Conservation (phyloP, 1,140 invertebrate species). For the Drosophila pruinosa region DNA sequence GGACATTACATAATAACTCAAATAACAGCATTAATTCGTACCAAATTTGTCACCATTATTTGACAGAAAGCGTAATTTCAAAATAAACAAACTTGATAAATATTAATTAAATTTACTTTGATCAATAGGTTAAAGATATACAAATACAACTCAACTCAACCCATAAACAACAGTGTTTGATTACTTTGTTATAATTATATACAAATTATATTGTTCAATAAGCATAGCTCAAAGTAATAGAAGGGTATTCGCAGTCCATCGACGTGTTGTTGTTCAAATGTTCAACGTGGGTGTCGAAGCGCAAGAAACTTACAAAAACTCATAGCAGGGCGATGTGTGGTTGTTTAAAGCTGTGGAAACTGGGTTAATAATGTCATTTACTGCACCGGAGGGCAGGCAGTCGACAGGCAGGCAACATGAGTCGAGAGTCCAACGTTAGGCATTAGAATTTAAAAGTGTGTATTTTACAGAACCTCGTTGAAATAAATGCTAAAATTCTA, state of each 20-base stretch:
- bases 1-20: too few relatives aligned
- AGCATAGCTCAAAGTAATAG: neutral
- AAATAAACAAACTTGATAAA: too few relatives aligned
- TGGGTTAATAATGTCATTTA: conserved; percentile 80
- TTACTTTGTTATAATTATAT: too few relatives aligned
- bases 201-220: too few relatives aligned
- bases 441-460: conserved; percentile 51
- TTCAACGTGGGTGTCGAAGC: conserved; percentile 69
- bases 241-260: conserved; percentile 8
- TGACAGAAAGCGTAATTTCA: too few relatives aligned
- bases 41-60: too few relatives aligned
- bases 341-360: conserved; percentile 61
- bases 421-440: conserved; percentile 1
- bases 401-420: conserved; percentile 50
- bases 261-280: neutral
- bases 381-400: conserved; percentile 55
- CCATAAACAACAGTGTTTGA: too few relatives aligned
- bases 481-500: conserved; percentile 45
- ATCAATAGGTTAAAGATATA: too few relatives aligned
- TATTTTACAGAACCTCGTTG: conserved; percentile 32
- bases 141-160: too few relatives aligned
- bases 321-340: conserved; percentile 4
- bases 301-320: conserved; percentile 42
- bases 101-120: too few relatives aligned
- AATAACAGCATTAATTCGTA: too few relatives aligned